Conservation (phyloP, 2,888 invertebrate genomes). For the Eupithecia centaureata region DNA sequence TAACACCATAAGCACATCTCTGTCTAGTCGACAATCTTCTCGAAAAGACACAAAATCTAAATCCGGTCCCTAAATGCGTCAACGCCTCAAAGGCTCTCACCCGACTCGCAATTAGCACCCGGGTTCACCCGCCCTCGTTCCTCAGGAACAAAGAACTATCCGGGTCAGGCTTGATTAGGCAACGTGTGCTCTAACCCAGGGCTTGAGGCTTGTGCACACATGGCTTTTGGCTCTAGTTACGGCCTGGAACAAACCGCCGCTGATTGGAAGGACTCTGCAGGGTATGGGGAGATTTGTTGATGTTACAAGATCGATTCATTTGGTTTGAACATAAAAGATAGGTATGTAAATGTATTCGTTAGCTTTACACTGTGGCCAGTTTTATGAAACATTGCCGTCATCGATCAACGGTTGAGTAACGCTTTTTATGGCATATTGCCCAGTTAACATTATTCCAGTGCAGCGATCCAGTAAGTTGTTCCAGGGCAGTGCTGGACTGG, state of each 20-base stretch:
- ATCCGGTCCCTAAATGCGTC: constrained; percentile 26
- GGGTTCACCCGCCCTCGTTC: constrained; percentile 51
- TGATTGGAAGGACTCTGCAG: not conserved
- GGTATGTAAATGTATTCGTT: not conserved
- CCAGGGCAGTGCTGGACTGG: too few species aligned
- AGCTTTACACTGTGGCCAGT: too few species aligned
- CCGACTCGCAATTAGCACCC: constrained; percentile 60
- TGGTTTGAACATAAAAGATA: not conserved
- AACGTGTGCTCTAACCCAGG: constrained; percentile 41
- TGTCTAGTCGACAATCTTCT: not conserved
- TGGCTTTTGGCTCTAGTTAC: constrained; percentile 3
- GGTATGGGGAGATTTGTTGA: not conserved
- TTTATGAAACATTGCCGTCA: too few species aligned
- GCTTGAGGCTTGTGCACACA: constrained; percentile 6
- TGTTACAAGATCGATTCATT: not conserved
- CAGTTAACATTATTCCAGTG: too few species aligned
- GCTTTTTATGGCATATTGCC: too few species aligned
- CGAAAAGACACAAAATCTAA: constrained; percentile 20
- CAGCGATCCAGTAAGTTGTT: too few species aligned
- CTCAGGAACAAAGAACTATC: constrained; percentile 60
- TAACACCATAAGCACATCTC: not conserved
- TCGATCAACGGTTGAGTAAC: too few species aligned
- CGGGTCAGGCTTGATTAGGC: constrained; percentile 69
- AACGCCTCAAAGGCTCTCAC: constrained; percentile 50
- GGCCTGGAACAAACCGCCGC: not conserved